These are phyloP conservation scores for Drosophila sp. DNA, from an alignment of 1,140 invertebrate genomes.

Conservation along the genomic window DNA sequence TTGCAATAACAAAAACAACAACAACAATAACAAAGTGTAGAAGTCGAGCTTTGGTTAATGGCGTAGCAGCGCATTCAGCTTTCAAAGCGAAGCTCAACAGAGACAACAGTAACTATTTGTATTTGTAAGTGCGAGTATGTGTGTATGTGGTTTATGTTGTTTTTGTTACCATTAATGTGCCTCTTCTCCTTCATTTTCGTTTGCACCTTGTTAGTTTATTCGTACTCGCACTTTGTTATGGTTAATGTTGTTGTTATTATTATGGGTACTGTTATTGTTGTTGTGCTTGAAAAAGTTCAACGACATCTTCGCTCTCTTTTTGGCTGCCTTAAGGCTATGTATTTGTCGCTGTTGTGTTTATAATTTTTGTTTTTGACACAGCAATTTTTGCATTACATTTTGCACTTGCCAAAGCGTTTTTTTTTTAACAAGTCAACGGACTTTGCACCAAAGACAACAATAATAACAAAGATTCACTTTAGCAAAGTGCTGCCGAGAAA, in stretches of 20 bases:
- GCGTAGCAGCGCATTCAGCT: constrained; percentile 11
- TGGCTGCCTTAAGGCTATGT: constrained; percentile 10
- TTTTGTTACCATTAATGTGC: constrained; percentile 31
- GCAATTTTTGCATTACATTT: constrained; percentile 37
- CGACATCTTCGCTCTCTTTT: constrained; percentile 41
- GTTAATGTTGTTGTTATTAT: constrained; percentile 29
- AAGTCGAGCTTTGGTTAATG: constrained; percentile 37
- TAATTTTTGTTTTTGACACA: not conserved
- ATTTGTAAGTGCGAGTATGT: not conserved
- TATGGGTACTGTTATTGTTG: not conserved
- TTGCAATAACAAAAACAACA: constrained; percentile 26
- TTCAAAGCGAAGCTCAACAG: constrained; percentile 12
- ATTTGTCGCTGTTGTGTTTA: not conserved
- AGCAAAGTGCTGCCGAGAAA: not conserved
- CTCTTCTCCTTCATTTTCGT: constrained; percentile 19
- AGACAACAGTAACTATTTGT: constrained; percentile 39
- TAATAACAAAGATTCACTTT: constrained; percentile 32
- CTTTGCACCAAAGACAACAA: constrained; percentile 26
- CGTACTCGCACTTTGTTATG: constrained; percentile 45
- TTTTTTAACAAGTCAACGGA: constrained; percentile 10
- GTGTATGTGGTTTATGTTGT: constrained; percentile 30
- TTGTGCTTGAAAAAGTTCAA: constrained; percentile 62
- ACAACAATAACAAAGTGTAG: not conserved
- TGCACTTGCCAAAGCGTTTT: constrained; percentile 8
- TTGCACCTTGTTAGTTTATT: constrained; percentile 44